Evolutionary conservation across 2,888 invertebrate species (phyloP), one percentile per base, ranked within the genome.

Genomic region (Meiosimyza decipiens): DNA sequence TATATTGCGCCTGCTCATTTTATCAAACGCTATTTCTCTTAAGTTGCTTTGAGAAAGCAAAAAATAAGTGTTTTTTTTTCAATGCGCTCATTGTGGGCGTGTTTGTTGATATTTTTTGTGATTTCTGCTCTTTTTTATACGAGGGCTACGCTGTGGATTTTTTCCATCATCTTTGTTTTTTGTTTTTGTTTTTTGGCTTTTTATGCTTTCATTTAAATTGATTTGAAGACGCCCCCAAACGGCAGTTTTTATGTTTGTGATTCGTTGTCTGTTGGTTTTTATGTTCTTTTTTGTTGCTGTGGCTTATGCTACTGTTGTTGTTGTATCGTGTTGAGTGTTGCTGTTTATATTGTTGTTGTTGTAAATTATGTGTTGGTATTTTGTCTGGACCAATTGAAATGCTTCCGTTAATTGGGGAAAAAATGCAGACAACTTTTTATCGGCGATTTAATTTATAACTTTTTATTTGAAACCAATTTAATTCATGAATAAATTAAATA

Each of bases 141-240:
- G 12, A 47, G n/a, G 11, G 49, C 12, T 60, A 47, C 40, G n/a
- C 40, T 16, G 40, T 40, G 18, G 16, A 52, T 50, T 15, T 51
- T 50, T 66, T 52, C n/a, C 66, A 51, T 6, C 22, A 47, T 18
- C 18, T 57, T 50, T 47, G 5, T 52, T 66, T 74, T 40, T 74
- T 55, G 3, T 54, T 52, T 54, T 70, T 28, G 59, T 50, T 70
- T 28, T 63, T 47, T 3, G 2, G 0, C 47, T 59, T 57, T 80
- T 81, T 79, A 77, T 78, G 81, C 78, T 78, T 78, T 80, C 75
- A 82, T 82, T 81, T 76, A 82, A 83, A 82, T 83, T 82, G 79
- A 79, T 78, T 79, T 76, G 76, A 71, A 66, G 79, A 81, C 83
- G 83, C 83, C 83, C 82, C 50, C 59, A 57, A 52, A 66, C 64